phyloP scores from a whole-genome alignment of 2,888 invertebrate species.

The Hipparchia sbordonii region DNA sequence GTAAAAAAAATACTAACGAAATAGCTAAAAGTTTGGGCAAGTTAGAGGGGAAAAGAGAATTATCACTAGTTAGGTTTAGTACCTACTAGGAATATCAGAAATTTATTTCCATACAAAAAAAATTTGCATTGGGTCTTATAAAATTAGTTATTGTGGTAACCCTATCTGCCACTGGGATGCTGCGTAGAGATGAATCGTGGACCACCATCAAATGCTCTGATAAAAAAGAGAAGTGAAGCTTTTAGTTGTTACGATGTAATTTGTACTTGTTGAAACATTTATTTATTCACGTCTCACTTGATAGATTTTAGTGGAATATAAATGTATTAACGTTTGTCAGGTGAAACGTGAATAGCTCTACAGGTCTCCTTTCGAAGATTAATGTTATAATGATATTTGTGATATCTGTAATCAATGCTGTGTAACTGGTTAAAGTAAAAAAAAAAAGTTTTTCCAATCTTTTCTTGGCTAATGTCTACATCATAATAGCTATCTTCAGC shows the following conservation, averaged over 20 bases:
- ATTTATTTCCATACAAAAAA: too few species aligned
- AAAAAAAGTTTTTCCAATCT: too few species aligned
- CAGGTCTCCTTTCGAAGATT: neutral
- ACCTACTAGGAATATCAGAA: too few species aligned
- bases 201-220: conserved; percentile 34
- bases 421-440: too few species aligned
- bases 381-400: neutral
- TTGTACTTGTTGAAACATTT: conserved; percentile 38
- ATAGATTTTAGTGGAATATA: conserved; percentile 16
- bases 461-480: too few species aligned
- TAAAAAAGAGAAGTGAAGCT: conserved; percentile 35
- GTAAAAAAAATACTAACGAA: too few species aligned
- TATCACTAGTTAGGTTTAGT: too few species aligned
- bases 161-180: conserved; percentile 31
- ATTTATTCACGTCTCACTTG: conserved; percentile 28
- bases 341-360: neutral
- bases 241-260: conserved; percentile 36
- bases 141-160: conserved; percentile 13
- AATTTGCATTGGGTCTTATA: too few species aligned
- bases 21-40: too few species aligned
- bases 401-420: too few species aligned
- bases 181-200: conserved; percentile 34
- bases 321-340: neutral
- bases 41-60: too few species aligned
- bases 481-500: too few species aligned